A percentile compares a stretch with the other conserved stretches of the same genome.
Evolutionary conservation across 2,888 invertebrate genomes (phyloP).

Genomic region (Lutraria lutraria): DNA sequence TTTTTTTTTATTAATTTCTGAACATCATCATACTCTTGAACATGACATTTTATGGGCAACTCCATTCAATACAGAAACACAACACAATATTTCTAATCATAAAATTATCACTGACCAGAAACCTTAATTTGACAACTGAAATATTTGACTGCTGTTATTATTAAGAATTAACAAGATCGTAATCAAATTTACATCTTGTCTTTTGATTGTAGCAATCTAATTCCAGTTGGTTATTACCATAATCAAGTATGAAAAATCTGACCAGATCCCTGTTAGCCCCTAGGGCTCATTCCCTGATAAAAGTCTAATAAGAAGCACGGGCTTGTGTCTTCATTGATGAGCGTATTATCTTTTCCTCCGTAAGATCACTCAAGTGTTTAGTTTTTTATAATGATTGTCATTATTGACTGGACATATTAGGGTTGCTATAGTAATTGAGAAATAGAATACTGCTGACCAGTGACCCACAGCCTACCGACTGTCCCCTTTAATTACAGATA

Average conservation of each 20-base stretch:
- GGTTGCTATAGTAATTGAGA: constrained; percentile 40
- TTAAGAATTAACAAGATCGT: constrained; percentile 54
- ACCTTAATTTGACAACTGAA: constrained; percentile 38
- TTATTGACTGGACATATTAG: constrained; percentile 40
- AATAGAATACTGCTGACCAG: constrained; percentile 20
- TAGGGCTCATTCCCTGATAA: constrained; percentile 48
- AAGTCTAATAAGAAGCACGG: constrained; percentile 59
- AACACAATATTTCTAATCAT: not conserved
- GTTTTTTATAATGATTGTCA: constrained; percentile 43
- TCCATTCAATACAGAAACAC: no score
- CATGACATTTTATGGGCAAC: no score
- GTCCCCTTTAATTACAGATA: constrained; percentile 25
- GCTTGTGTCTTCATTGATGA: constrained; percentile 33
- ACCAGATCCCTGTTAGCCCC: constrained; percentile 50
- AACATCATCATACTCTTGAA: no score
- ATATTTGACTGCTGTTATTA: constrained; percentile 42
- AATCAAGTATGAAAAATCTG: constrained; percentile 61
- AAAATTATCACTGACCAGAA: constrained; percentile 1
- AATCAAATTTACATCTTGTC: constrained; percentile 54
- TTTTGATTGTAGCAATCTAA: constrained; percentile 61
- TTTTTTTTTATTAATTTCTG: no score
- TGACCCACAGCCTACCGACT: constrained; percentile 26
- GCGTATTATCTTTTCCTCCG: constrained; percentile 26
- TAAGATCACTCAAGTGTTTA: constrained; percentile 39
- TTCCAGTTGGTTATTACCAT: constrained; percentile 53